phyloP scores from a whole-genome alignment of 30 jellyfish, hydroid and myxozoan genomes.

The Chironex yamaguchii region DNA sequence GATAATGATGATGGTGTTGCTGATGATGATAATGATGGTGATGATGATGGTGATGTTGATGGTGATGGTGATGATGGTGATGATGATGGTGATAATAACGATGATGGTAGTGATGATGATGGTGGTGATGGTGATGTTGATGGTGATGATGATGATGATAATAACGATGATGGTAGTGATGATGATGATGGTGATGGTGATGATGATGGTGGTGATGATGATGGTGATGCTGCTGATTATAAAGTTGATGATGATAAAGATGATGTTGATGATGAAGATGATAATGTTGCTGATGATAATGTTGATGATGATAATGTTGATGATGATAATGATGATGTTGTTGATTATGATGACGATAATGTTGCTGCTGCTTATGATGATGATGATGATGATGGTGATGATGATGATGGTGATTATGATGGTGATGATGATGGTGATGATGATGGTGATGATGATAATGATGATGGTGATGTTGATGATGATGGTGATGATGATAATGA shows the following conservation, averaged over 20 bases:
- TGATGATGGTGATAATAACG: slow-evolving; percentile 19
- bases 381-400: neutral
- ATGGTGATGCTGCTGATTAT: slow-evolving; percentile 6
- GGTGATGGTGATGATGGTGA: slow-evolving; percentile 22
- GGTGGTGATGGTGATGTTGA: slow-evolving; percentile 21
- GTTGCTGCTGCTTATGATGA: neutral
- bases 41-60: slow-evolving; percentile 18
- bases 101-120: slow-evolving; percentile 26
- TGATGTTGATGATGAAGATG: slow-evolving; percentile 30
- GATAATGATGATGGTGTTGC: slow-evolving; percentile 20
- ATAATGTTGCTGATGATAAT: slow-evolving; percentile 2
- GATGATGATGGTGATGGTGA: slow-evolving; percentile 19
- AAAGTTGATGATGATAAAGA: slow-evolving; percentile 1
- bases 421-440: no score
- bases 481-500: no score
- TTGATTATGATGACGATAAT: neutral
- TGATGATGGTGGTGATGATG: slow-evolving; percentile 24
- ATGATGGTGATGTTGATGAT: no score
- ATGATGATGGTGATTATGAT: no score
- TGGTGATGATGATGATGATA: slow-evolving; percentile 19
- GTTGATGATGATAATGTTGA: slow-evolving; percentile 15
- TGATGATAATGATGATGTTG: slow-evolving; percentile 29
- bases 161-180: slow-evolving; percentile 14
- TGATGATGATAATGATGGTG: slow-evolving; percentile 26
- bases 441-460: no score